These are phyloP conservation scores for Brachypalpus laphriformis DNA, from an alignment of 2,888 invertebrate species.

Conservation along the genomic window DNA sequence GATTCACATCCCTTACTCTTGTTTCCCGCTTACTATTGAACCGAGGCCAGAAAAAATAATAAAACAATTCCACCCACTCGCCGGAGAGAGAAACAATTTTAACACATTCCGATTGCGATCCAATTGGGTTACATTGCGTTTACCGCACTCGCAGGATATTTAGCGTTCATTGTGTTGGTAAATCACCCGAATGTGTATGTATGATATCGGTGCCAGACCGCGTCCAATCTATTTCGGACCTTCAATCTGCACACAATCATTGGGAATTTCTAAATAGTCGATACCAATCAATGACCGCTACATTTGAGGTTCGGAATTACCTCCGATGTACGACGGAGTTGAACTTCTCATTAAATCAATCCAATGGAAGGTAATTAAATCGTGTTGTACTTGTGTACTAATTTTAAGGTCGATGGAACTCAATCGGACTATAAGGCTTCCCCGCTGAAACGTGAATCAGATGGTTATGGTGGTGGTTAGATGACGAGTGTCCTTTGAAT, in stretches of 20 bases:
- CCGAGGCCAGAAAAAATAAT: not conserved
- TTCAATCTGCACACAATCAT: constrained; percentile 10
- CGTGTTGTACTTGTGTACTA: constrained; percentile 22
- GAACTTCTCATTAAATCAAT: constrained; percentile 56
- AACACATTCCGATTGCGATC: constrained; percentile 50
- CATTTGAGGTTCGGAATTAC: constrained; percentile 32
- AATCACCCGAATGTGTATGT: not conserved
- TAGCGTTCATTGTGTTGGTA: constrained; percentile 40
- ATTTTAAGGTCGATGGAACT: constrained; percentile 23
- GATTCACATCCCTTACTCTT: not conserved
- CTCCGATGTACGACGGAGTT: constrained; percentile 2
- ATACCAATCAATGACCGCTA: not conserved
- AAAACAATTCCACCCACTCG: not conserved
- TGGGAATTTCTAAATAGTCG: constrained; percentile 29
- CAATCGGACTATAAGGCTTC: not conserved
- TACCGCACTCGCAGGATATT: constrained; percentile 59
- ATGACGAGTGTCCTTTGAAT: constrained; percentile 28
- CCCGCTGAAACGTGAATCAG: not conserved
- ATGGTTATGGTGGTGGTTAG: not conserved
- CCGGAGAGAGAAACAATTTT: constrained; percentile 38
- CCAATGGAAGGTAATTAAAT: constrained; percentile 63
- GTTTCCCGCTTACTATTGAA: too few relatives aligned
- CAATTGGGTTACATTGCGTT: constrained; percentile 50
- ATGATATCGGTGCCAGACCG: constrained; percentile 9
- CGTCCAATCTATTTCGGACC: constrained; percentile 5